phyloP scores from a whole-genome alignment of 92 coral and sea anemone genomes.

The Zoanthus sociatus region DNA sequence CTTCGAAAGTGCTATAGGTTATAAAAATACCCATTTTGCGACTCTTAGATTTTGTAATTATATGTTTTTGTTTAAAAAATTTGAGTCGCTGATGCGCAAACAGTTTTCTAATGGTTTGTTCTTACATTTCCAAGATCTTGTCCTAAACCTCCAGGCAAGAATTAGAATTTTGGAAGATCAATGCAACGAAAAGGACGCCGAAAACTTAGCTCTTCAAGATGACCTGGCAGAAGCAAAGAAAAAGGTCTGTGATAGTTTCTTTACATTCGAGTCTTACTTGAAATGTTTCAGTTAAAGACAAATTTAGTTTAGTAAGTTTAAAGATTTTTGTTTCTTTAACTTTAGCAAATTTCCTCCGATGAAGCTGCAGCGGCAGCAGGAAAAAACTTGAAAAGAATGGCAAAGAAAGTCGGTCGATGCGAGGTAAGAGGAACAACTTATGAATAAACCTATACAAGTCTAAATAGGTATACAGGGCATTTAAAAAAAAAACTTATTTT shows the following conservation, averaged over 20 bases:
- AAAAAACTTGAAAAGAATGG: not conserved
- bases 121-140: not conserved
- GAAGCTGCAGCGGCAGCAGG: not conserved
- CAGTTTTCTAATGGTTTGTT: not conserved
- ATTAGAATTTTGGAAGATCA: not conserved
- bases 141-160: not conserved
- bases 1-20: no score
- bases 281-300: not conserved
- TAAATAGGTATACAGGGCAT: no score
- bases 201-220: not conserved
- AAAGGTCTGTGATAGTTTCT: not conserved
- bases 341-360: slow-evolving; percentile 9
- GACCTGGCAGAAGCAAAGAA: not conserved
- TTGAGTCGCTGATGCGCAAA: no score
- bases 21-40: no score
- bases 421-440: not conserved
- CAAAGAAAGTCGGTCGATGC: not conserved
- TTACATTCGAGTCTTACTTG: not conserved
- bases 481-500: no score
- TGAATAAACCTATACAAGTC: no score
- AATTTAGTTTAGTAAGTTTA: not conserved
- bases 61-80: no score
- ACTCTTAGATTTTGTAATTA: no score
- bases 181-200: not conserved
- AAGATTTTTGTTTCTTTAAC: not conserved